Percentiles rank a stretch among this genome's conserved stretches.
Conservation (phyloP, 2,888 invertebrate genomes). For the Aphidoletes aphidimyza region DNA sequence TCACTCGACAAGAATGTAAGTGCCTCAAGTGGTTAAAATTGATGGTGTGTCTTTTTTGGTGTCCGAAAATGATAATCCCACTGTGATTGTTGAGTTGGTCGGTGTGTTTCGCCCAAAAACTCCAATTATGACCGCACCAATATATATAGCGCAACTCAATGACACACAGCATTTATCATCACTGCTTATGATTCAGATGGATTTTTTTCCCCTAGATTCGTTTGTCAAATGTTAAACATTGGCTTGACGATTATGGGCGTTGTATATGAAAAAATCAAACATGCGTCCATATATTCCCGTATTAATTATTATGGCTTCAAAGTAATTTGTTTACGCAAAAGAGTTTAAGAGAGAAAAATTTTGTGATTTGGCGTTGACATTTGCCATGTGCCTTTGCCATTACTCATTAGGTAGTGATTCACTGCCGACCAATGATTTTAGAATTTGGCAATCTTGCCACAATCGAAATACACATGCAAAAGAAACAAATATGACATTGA, state of each 20-base stretch:
- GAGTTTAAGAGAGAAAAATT: no score
- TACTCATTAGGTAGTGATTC: neutral
- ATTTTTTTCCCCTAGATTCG: neutral
- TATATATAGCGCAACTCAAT: neutral
- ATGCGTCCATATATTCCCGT: neutral
- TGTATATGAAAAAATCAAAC: neutral
- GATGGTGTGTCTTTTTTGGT: no score
- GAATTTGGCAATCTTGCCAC: neutral
- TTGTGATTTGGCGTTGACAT: neutral
- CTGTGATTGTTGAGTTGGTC: no score
- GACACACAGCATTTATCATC: neutral
- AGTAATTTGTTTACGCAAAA: neutral
- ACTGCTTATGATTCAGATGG: neutral
- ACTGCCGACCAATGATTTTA: neutral
- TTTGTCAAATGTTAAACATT: no score
- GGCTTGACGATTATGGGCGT: no score
- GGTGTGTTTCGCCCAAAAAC: no score
- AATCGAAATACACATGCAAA: neutral
- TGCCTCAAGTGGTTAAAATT: no score
- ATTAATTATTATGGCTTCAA: neutral
- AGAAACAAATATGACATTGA: neutral
- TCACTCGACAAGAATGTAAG: no score
- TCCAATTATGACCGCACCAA: neutral
- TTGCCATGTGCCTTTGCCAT: neutral
- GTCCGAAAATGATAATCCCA: no score